These are phyloP conservation scores for Theocolax elegans DNA, from an alignment of 1,140 invertebrate genomes.

Conservation along the genomic window DNA sequence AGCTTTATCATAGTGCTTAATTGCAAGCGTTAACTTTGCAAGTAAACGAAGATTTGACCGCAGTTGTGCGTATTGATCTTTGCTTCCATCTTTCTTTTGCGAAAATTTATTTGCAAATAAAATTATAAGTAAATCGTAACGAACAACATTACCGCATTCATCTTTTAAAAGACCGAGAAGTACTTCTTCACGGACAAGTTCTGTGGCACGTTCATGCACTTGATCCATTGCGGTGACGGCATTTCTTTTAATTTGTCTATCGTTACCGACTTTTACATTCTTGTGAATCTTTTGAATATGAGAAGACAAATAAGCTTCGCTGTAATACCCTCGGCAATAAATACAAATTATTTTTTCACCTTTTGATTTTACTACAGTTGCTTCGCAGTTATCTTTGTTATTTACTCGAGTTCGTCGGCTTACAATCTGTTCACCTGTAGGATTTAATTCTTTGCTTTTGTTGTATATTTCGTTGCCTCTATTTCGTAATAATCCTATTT, in stretches of 20 bases:
- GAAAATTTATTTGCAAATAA: slow-evolving; percentile 12
- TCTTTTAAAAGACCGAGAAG: background rate
- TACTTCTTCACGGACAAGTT: background rate
- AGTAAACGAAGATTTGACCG: background rate
- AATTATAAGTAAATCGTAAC: background rate
- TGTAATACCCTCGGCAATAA: too few relatives aligned
- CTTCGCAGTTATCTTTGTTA: background rate
- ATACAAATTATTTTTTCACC: too few relatives aligned
- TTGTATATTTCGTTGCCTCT: background rate
- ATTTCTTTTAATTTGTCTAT: too few relatives aligned
- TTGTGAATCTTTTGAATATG: too few relatives aligned
- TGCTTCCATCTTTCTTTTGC: background rate
- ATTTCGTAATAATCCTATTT: background rate
- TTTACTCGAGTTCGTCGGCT: background rate
- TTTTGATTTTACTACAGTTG: background rate
- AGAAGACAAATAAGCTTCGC: too few relatives aligned
- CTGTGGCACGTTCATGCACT: background rate
- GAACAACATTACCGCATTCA: background rate
- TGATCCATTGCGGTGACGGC: too few relatives aligned
- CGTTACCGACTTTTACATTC: too few relatives aligned
- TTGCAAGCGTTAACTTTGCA: background rate
- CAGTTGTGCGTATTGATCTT: background rate
- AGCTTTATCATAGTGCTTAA: background rate
- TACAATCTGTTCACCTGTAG: background rate
- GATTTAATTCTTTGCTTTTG: background rate